Base-by-base conservation (phyloP, 2,113 vertebrate species). In the Syrrhaptes paradoxus region DNA sequence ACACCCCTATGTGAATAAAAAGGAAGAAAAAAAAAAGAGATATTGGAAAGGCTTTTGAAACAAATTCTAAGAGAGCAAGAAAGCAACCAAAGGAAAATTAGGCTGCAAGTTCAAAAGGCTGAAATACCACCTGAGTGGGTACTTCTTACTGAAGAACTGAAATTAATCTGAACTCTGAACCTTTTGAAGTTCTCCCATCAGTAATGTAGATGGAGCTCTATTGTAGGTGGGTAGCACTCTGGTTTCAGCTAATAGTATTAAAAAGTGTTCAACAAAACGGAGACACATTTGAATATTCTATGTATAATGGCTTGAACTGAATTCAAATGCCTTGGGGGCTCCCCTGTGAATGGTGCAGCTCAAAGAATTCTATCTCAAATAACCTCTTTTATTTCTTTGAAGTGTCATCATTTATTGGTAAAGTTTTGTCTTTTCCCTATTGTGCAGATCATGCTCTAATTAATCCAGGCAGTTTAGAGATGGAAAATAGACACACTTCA, bases 401-500 rank as follows among this genome's bases (percentile, higher is more conserved):
- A 95, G 61, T 92, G 51, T 86, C 75, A 94, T 85, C 46, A 89
- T 90, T 90, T 97, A 92, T 88, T 78, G 71, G 77, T 48, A 82
- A 94, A 95, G 38, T 91, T 94, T 91, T 90, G 13, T 71, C 58
- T 90, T 55, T 76, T 87, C 8, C 26, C 28, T 70, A 11, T 89
- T 89, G 84, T 70, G 32, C 49, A 89, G 83, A 84, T 95, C 88
- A 86, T 89, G 51, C 31, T 91, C 75, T 97, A 97, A 97, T 98
- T 97, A 97, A 90, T 96, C 90, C 70, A n/a, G 52, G 78, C 68
- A 93, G 79, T 96, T 97, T 95, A 97, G 95, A 97, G 38, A 77
- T 96, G 62, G 57, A 76, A 41, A 97, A 93, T 25, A 94, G 91
- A 96, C 80, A 96, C 61, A 88, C 95, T 97, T 97, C 82, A 96